A percentile compares a stretch with the other conserved stretches of the same genome.
These are phyloP conservation scores for Cyprinodon brontotheroides DNA, from an alignment of 2,113 vertebrate genomes.

Conservation along the genomic window DNA sequence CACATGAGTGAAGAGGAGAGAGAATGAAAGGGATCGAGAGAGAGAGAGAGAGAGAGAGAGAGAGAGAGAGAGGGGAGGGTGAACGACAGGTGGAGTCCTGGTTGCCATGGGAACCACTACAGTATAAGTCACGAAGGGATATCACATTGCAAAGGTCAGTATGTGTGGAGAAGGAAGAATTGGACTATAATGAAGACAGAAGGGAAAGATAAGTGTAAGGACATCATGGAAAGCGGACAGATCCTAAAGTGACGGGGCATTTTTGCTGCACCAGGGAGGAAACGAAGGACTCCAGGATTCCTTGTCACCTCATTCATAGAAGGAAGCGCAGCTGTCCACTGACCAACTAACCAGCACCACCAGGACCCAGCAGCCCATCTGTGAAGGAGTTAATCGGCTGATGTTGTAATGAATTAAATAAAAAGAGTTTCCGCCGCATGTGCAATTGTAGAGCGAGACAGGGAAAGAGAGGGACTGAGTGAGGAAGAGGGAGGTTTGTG, in stretches of 20 bases:
- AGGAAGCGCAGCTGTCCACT: slow-evolving; percentile 57
- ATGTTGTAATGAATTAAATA: slow-evolving; percentile 86
- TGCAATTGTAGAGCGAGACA: slow-evolving; percentile 64
- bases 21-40: neutral
- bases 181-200: slow-evolving; percentile 33
- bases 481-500: slow-evolving; percentile 48
- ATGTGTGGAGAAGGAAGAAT: slow-evolving; percentile 59
- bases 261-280: slow-evolving; percentile 32
- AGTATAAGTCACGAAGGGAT: slow-evolving; percentile 80
- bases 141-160: slow-evolving; percentile 86
- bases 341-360: slow-evolving; percentile 77
- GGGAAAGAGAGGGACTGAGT: slow-evolving; percentile 47
- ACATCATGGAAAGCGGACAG: slow-evolving; percentile 12
- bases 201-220: slow-evolving; percentile 1
- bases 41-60: slow-evolving; percentile 55
- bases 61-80: slow-evolving; percentile 36
- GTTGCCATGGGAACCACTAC: slow-evolving; percentile 86
- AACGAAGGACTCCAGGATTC: slow-evolving; percentile 49
- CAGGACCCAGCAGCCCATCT: slow-evolving; percentile 68
- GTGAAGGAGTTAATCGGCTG: slow-evolving; percentile 76
- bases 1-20: neutral
- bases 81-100: slow-evolving; percentile 89
- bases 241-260: slow-evolving; percentile 53
- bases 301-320: slow-evolving; percentile 30
- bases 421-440: slow-evolving; percentile 72